Evolutionary conservation across 2,113 vertebrate genomes (phyloP), one percentile per base, ranked within the genome.

Genomic region (Ochotona curzoniae): DNA sequence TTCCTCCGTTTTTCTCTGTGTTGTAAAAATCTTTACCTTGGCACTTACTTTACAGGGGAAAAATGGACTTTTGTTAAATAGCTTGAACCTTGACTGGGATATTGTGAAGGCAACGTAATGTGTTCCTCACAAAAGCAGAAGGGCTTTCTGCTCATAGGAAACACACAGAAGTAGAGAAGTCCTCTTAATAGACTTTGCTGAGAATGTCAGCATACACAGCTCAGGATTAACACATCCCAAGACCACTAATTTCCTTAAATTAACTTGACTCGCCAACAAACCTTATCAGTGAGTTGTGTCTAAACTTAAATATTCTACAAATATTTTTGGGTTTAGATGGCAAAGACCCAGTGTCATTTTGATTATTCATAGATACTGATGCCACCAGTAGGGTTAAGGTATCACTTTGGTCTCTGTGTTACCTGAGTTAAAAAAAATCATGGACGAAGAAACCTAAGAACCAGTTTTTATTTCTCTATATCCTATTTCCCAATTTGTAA

Each of bases 1-100:
- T 97, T 81, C 95, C 87, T 93, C 67, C 73, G 94, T 93, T 75
- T 75, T 97, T 93, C 87, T 96, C 47, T 81, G 89, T 81, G 88
- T 96, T 94, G 82, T 84, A 97, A 97, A 44, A 98, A 97, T 94
- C 78, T 64, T 73, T 69, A 92, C 83, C 64, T 91, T 73, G 51
- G 49, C 90, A 92, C 2, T 9, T 75, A 93, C 89, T 76, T 92
- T 83, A 44, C 49, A 47, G 51, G 60, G 32, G 28, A 81, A 94
- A 94, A 93, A 86, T 9, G 81, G 85, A 93, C 61, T 21, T 94
- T 93, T 89, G 73, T 95, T 96, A 95, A 94, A 91, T 75, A 90
- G 47, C 47, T 90, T 90, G 38, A 87, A 26, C 61, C 67, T 76
- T 67, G 18, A 88, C 11, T 95, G 66, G 83, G 76, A 96, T 90